Evolutionary conservation across 2,888 invertebrate species (phyloP), one percentile per base, ranked within the genome.

Genomic region (Eugnorisma glareosa): DNA sequence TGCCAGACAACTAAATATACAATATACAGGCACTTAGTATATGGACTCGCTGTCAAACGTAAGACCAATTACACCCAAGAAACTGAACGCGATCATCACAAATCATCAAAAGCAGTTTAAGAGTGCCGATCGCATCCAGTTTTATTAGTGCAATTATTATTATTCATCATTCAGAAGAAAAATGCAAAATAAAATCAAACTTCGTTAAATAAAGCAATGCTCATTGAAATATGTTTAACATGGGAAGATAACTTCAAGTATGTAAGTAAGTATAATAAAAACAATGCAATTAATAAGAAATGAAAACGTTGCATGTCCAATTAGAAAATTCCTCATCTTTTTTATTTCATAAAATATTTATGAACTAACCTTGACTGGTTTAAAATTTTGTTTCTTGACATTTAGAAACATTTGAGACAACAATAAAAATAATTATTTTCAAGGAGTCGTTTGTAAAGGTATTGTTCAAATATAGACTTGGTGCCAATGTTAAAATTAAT

Each of bases 271-370:
- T 57, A 24, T 37, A 74, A 67, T 72, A 67, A 77, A 73, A 75
- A 81, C 72, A 86, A 74, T 79, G 73, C 67, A 75, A 73, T 61
- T 67, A 74, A 77, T 77, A 59, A 61, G 63, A 85, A 88, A 88
- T 77, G 59, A 81, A 86, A 81, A 75, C 57, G 59, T 81, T 73
- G 72, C 76, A 78, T 67, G 66, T 63, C 75, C 61, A 84, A 84
- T 80, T 88, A 86, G 75, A 84, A 86, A 86, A 84, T 86, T 84
- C 79, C 67, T 75, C 63, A 43, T 79, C 48, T 74, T 71, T 69
- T 61, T 76, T 75, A 77, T 66, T 75, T 73, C 59, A 63, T 64
- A 61, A 84, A 83, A 75, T 75, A 72, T 83, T 69, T 73, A n/a
- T n/a, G n/a, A 31, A 75, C 35, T 73, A 74, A 82, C 88, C 86